Conservation (phyloP, 2,888 invertebrate genomes). For the Acholoe squamosa region DNA sequence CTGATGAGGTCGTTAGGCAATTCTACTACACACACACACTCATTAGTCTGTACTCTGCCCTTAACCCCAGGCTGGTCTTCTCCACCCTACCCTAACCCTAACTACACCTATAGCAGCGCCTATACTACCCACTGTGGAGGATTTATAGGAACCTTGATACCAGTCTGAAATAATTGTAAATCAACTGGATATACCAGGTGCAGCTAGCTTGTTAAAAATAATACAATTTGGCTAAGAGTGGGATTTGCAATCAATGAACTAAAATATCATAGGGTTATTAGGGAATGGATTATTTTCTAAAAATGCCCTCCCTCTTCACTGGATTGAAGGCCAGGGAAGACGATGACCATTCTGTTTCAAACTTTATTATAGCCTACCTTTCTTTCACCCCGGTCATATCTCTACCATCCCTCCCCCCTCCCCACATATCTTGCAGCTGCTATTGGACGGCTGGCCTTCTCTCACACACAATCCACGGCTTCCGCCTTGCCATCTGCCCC, state of each 20-base stretch:
- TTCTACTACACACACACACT: background rate
- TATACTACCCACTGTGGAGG: background rate
- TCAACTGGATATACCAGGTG: no score
- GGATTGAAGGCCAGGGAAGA: no score
- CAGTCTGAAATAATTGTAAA: no score
- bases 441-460: background rate
- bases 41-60: background rate
- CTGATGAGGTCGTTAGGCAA: background rate
- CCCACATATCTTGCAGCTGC: background rate
- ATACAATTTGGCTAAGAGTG: no score
- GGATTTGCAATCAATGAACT: no score
- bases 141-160: no score
- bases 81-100: conserved; percentile 6
- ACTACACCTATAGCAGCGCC: background rate
- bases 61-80: background rate
- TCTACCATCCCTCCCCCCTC: background rate
- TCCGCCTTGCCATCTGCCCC: conserved; percentile 6
- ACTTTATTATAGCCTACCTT: background rate
- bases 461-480: conserved; percentile 40
- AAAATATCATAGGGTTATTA: no score
- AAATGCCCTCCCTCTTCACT: no score
- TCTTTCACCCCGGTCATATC: background rate
- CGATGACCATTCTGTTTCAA: background rate
- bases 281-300: no score
- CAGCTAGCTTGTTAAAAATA: no score